Evolutionary conservation across 2,113 vertebrate species (phyloP), one percentile per base, ranked within the genome.

Genomic region (Pangasianodon hypophthalmus): DNA sequence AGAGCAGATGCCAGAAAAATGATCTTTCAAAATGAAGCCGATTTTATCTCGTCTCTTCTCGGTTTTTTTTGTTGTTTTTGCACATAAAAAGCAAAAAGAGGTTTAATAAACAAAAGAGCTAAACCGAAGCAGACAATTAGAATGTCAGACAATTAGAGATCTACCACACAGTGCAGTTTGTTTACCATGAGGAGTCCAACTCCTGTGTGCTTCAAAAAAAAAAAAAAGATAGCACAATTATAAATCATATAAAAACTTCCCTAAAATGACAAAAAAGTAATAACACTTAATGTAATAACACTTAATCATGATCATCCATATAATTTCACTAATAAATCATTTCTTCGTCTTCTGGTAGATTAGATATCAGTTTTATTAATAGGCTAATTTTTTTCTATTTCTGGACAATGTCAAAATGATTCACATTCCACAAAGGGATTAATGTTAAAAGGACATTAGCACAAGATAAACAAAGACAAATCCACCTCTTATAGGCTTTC

Each of bases 121-220:
- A 93, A 94, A 94, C 92, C 92, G 93, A 94, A 93, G 90, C 90
- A 91, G 95, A 96, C 96, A 96, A 96, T 96, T 96, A 87, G 94
- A 96, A 58, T 58, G 21, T 24, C 7, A 54, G 8, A 54, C 7
- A 48, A 48, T 48, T 48, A 48, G 3, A 97, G 96, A 96, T 96
- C 96, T 97, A 97, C 24, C 7, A 97, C 96, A 95, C 96, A 97
- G 96, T 96, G 96, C 95, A 97, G 96, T 96, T 96, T 96, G 96
- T 97, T 97, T 96, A 97, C 96, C 96, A 96, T 96, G 96, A 96
- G 95, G 58, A 26, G 21, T 62, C 58, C 58, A 62, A 97, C 96
- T 93, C 96, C 96, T 95, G 96, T 95, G 94, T 96, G 96, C 96
- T 96, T 95, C 92, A 90, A 87, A 88, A 91, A 87, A 90, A 10